Percentiles rank a stretch among this genome's conserved stretches.
Evolutionary conservation across 2,888 invertebrate genomes (phyloP).

Genomic region (Lasius platythorax): DNA sequence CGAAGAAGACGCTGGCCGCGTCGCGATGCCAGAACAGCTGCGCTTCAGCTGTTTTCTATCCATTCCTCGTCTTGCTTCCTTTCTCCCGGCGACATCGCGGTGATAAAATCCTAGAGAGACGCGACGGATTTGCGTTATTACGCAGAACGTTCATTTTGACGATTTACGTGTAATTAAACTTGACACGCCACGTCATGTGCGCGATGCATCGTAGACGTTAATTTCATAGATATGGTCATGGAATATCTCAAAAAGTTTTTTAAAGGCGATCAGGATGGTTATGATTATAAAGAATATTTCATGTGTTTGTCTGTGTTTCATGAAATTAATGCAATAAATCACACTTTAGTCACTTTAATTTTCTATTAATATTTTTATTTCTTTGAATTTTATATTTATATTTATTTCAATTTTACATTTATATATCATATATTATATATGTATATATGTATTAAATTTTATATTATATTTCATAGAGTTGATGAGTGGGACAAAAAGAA

Average conservation of each 20-base stretch:
- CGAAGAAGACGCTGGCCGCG: constrained; percentile 77
- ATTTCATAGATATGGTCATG: not conserved
- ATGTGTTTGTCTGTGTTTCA: not conserved
- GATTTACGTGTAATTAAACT: constrained; percentile 31
- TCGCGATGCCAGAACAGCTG: constrained; percentile 83
- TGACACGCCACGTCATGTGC: not conserved
- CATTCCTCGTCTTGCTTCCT: constrained; percentile 68
- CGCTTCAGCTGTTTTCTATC: constrained; percentile 83
- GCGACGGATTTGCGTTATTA: constrained; percentile 26
- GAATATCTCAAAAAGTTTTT: not conserved
- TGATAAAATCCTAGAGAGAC: constrained; percentile 67
- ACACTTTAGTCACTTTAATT: not conserved
- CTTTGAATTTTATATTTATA: not conserved
- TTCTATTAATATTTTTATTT: no score
- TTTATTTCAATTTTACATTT: not conserved
- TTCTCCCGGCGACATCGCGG: constrained; percentile 62
- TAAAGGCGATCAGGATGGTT: not conserved
- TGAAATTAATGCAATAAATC: not conserved
- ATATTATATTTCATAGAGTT: not conserved
- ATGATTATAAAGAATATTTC: not conserved
- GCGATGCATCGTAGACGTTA: no score
- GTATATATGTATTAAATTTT: not conserved
- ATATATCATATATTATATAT: not conserved
- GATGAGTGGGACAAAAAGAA: not conserved
- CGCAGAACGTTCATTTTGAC: constrained; percentile 26